phyloP scores from a whole-genome alignment of 2,797 vertebrate genomes.

The Micropoecilia bifurca region DNA sequence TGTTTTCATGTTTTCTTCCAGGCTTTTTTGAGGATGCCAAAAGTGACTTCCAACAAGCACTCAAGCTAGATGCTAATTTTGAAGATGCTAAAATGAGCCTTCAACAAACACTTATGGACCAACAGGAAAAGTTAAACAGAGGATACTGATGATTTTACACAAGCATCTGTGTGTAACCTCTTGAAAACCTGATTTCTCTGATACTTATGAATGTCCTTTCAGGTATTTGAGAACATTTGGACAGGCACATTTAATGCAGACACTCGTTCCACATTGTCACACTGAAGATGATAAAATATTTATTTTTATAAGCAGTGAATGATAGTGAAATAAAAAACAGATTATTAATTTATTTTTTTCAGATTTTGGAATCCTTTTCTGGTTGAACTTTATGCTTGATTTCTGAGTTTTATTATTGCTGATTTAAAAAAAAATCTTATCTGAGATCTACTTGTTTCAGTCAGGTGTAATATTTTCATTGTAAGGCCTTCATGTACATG shows the following conservation, averaged over 20 bases:
- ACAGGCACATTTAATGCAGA: background rate
- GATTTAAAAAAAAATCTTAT: background rate
- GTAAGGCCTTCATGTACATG: background rate
- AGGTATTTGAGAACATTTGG: background rate
- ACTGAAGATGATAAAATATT: background rate
- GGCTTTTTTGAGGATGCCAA: constrained; percentile 92
- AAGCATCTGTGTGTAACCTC: background rate
- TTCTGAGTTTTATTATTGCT: background rate
- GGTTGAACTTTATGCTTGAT: background rate
- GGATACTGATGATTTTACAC: constrained; percentile 67
- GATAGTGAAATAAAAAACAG: no score
- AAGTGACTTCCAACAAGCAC: constrained; percentile 88
- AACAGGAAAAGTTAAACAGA: constrained; percentile 84
- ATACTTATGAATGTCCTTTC: background rate
- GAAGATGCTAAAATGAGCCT: constrained; percentile 91
- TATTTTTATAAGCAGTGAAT: background rate
- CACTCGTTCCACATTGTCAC: background rate
- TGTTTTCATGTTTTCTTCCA: constrained; percentile 53
- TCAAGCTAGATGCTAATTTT: constrained; percentile 90
- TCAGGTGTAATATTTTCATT: background rate
- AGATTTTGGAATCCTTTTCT: background rate
- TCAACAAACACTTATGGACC: constrained; percentile 87
- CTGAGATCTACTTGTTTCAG: background rate
- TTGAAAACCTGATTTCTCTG: background rate
- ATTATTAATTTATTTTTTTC: background rate